Conservation (phyloP, 2,797 vertebrate genomes). For the Parauchenoglanis punctatus region DNA sequence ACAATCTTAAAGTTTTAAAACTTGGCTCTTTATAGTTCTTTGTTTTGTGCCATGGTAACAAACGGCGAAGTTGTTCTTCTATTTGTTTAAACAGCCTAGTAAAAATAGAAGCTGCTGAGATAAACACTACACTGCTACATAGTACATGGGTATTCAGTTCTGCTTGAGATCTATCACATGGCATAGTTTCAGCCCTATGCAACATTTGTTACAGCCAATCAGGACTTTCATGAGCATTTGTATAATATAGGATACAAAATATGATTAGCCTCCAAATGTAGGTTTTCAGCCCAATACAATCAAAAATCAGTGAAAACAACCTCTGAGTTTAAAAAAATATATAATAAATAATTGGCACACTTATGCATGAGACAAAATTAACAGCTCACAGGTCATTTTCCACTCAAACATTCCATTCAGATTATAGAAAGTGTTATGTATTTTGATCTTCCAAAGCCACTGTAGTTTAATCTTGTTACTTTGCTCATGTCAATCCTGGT, state of each 20-base stretch:
- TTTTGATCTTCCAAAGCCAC: background rate
- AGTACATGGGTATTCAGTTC: slow-evolving; percentile 2
- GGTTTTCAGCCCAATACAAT: background rate
- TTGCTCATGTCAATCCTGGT: background rate
- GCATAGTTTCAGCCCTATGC: background rate
- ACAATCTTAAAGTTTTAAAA: background rate
- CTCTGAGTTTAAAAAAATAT: background rate
- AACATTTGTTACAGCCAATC: background rate
- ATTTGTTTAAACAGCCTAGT: slow-evolving; percentile 8
- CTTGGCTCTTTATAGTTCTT: slow-evolving; percentile 1
- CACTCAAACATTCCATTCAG: background rate
- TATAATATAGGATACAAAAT: background rate
- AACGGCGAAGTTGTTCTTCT: background rate
- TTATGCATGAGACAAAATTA: background rate
- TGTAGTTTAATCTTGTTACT: background rate
- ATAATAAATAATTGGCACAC: background rate
- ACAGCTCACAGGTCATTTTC: background rate
- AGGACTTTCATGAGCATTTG: background rate
- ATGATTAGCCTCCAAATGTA: background rate
- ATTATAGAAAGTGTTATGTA: background rate
- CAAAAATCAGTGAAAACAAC: background rate
- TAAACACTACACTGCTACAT: background rate
- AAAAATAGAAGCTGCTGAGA: slow-evolving; percentile 5
- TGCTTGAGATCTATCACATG: background rate
- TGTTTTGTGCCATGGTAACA: slow-evolving; percentile 22